phyloP scores from a whole-genome alignment of 2,113 vertebrate genomes.

The Planiliza haematocheilus region DNA sequence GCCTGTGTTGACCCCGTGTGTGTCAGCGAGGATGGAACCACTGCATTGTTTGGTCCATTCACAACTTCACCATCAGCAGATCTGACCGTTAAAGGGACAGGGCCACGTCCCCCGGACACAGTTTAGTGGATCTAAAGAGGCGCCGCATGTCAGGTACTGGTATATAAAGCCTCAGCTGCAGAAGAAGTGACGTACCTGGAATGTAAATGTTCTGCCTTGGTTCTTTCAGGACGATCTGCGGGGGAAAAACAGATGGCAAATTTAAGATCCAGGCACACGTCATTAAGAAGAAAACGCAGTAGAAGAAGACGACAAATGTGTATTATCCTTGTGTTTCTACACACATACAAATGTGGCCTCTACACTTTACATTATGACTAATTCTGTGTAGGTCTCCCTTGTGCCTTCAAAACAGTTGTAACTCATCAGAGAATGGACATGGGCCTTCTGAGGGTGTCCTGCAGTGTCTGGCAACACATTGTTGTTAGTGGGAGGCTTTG shows the following conservation, averaged over 20 bases:
- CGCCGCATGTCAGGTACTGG: not conserved
- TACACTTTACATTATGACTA: too few species aligned
- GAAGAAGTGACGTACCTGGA: conserved; percentile 83
- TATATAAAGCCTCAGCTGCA: not conserved
- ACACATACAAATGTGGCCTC: too few species aligned
- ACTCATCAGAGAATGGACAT: too few species aligned
- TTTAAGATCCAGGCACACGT: not conserved
- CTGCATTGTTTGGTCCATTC: conserved; percentile 62
- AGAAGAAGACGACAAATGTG: too few species aligned
- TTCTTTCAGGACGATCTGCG: conserved; percentile 89
- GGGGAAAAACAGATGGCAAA: conserved; percentile 49
- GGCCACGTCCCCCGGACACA: not conserved
- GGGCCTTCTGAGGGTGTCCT: too few species aligned
- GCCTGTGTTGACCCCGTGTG: conserved; percentile 28
- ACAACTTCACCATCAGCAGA: conserved; percentile 65
- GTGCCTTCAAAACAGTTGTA: too few species aligned
- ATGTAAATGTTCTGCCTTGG: conserved; percentile 87
- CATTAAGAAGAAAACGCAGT: too few species aligned
- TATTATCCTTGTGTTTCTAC: too few species aligned
- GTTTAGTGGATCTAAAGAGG: conserved; percentile 12
- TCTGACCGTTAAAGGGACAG: conserved; percentile 60
- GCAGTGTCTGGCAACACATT: too few species aligned
- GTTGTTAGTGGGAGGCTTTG: too few species aligned
- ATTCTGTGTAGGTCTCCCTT: too few species aligned
- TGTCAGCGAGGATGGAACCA: conserved; percentile 38